Evolutionary conservation across 2,888 invertebrate genomes (phyloP).

Genomic region (Bibio marci): DNA sequence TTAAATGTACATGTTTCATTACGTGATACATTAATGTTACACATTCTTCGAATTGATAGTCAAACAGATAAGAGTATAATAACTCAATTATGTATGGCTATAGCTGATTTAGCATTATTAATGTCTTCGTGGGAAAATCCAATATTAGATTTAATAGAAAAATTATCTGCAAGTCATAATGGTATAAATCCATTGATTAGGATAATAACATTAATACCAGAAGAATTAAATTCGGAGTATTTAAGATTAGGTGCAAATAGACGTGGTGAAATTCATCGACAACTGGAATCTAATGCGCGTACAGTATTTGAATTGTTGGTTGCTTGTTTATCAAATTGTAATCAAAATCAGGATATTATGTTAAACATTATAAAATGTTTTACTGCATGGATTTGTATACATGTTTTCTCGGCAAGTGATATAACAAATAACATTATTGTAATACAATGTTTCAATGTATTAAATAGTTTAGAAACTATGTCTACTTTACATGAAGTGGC

Average conservation of each 20-base stretch:
- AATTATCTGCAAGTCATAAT: conserved; percentile 42
- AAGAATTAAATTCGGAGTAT: conserved; percentile 75
- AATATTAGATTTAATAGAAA: conserved; percentile 63
- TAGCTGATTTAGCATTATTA: conserved; percentile 86
- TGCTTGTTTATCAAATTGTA: conserved; percentile 48
- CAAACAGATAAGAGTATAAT: conserved; percentile 71
- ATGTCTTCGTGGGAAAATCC: conserved; percentile 89
- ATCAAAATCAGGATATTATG: conserved; percentile 46
- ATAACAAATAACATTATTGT: conserved; percentile 57
- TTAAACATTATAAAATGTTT: conserved; percentile 68
- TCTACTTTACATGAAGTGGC: conserved; percentile 71
- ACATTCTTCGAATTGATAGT: conserved; percentile 63
- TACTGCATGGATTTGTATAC: conserved; percentile 80
- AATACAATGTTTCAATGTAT: conserved; percentile 51
- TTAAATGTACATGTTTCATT: conserved; percentile 66
- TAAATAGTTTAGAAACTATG: conserved; percentile 41
- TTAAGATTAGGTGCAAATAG: conserved; percentile 81
- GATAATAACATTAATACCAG: conserved; percentile 84
- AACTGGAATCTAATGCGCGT: conserved; percentile 57
- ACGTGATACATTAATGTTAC: conserved; percentile 77
- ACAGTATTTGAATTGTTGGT: conserved; percentile 65
- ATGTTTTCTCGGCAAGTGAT: conserved; percentile 58
- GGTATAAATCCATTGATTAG: conserved; percentile 75
- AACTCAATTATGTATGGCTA: conserved; percentile 80
- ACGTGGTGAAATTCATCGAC: conserved; percentile 64